phyloP scores from a whole-genome alignment of 2,797 vertebrate genomes.

The Sorex maritimensis region DNA sequence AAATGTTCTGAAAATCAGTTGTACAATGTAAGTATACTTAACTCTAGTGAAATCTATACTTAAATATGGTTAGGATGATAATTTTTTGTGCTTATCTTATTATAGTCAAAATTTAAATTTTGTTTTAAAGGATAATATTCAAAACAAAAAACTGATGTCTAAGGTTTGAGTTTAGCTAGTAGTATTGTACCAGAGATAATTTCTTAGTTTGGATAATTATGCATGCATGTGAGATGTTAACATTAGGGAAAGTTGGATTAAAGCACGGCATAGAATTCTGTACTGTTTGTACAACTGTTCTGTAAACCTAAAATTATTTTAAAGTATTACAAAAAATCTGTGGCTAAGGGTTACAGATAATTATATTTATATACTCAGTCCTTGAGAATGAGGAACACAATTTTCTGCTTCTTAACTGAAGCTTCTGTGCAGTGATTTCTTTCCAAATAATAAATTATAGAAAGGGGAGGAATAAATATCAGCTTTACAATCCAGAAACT shows the following conservation, averaged over 20 bases:
- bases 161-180: too few relatives aligned
- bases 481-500: too few relatives aligned
- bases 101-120: not conserved
- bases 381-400: too few relatives aligned
- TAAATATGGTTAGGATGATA: not conserved
- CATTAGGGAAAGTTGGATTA: not conserved
- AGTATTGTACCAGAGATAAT: not conserved
- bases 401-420: too few relatives aligned
- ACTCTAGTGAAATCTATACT: not conserved
- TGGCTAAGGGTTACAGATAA: too few relatives aligned
- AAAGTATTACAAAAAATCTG: not conserved
- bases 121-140: too few relatives aligned
- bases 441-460: too few relatives aligned
- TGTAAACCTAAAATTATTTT: constrained; percentile 29
- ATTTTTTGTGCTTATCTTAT: not conserved
- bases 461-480: too few relatives aligned
- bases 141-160: too few relatives aligned
- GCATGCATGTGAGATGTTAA: not conserved
- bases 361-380: too few relatives aligned
- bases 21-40: not conserved
- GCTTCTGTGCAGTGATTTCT: too few relatives aligned
- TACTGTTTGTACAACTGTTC: not conserved
- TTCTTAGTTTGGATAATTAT: not conserved
- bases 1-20: not conserved
- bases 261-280: not conserved